These are phyloP conservation scores for Podarcis muralis DNA, from an alignment of 2,113 vertebrate species.

Conservation along the genomic window DNA sequence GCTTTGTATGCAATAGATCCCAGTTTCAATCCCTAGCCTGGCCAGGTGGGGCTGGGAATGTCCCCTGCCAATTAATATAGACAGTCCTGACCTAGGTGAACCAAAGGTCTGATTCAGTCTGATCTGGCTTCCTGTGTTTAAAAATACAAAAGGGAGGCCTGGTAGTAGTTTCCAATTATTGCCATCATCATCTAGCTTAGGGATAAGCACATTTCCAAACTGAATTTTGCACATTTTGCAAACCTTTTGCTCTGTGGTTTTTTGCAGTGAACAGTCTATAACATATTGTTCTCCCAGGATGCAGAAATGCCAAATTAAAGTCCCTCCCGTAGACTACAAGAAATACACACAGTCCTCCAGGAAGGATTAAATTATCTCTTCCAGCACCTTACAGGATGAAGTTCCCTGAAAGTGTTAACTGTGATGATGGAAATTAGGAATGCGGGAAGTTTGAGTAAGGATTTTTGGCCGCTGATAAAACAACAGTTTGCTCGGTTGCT, in stretches of 20 bases:
- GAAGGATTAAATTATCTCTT: neutral
- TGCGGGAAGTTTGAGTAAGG: constrained; percentile 55
- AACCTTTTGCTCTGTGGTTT: neutral
- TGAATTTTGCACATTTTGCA: neutral
- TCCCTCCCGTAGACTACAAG: neutral
- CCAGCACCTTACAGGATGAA: neutral
- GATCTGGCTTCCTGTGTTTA: too few species aligned
- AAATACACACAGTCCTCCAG: accelerated
- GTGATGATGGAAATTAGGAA: constrained; percentile 53
- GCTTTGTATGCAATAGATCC: too few species aligned
- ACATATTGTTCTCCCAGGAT: neutral
- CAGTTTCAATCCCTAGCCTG: too few species aligned
- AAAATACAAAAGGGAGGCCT: neutral
- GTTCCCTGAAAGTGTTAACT: constrained; percentile 47
- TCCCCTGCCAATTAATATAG: too few species aligned
- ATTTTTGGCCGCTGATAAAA: constrained; percentile 57
- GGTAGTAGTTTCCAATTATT: neutral
- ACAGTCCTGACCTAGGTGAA: too few species aligned
- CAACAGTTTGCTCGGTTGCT: constrained; percentile 71
- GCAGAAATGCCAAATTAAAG: neutral
- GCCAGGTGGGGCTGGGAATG: too few species aligned
- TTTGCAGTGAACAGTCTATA: neutral
- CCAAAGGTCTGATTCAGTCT: too few species aligned
- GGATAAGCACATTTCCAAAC: neutral
- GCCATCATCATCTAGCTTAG: neutral